phyloP scores from a whole-genome alignment of 1,140 invertebrate genomes.

The Oryctes rhinoceros region DNA sequence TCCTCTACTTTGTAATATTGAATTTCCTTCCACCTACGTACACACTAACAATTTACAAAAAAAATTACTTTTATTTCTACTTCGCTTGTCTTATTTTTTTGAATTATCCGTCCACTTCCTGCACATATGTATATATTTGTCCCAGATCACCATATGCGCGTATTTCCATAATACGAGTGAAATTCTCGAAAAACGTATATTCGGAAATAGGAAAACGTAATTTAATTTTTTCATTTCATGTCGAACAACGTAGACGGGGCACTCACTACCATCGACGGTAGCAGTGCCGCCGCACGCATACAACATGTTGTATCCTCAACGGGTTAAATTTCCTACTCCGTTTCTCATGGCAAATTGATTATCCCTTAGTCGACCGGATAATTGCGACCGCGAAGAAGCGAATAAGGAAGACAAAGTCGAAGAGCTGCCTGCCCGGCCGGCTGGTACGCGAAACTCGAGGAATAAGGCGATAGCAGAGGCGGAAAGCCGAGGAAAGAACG shows the following conservation, averaged over 20 bases:
- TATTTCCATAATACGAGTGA: too few relatives aligned
- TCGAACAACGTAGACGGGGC: neutral
- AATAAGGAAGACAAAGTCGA: slow-evolving; percentile 10
- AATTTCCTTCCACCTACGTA: too few relatives aligned
- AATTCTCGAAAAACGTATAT: neutral
- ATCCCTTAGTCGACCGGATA: slow-evolving; percentile 22
- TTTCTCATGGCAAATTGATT: slow-evolving; percentile 33
- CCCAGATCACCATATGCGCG: too few relatives aligned
- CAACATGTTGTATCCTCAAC: too few relatives aligned
- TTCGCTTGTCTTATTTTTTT: too few relatives aligned
- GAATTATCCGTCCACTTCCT: too few relatives aligned
- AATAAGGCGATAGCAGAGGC: neutral
- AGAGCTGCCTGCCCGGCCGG: neutral
- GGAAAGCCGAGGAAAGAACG: slow-evolving; percentile 7
- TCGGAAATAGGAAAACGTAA: slow-evolving; percentile 29
- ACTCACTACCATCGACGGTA: too few relatives aligned
- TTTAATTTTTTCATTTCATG: neutral
- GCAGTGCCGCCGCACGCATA: too few relatives aligned
- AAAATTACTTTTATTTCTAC: too few relatives aligned
- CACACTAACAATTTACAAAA: too few relatives aligned
- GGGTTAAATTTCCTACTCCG: slow-evolving; percentile 23
- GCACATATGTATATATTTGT: too few relatives aligned
- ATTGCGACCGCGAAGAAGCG: slow-evolving; percentile 24
- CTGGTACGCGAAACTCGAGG: neutral
- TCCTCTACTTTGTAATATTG: too few relatives aligned